Evolutionary conservation across 2,797 vertebrate species (phyloP).

Genomic region (Lutjanus argentimaculatus): DNA sequence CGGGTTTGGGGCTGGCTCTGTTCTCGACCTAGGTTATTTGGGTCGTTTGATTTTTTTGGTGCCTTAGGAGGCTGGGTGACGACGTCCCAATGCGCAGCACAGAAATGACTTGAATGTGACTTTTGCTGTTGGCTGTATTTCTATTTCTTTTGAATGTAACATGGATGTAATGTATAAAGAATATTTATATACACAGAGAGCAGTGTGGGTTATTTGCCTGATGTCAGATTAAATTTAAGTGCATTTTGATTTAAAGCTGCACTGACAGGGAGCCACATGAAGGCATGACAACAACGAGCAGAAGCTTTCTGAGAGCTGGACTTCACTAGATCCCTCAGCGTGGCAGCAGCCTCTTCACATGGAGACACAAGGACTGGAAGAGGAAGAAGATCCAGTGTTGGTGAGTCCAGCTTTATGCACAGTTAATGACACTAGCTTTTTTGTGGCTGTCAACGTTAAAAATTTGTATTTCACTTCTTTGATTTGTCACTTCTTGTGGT

Average conservation of each 20-base stretch:
- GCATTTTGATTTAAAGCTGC: neutral
- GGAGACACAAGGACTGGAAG: fast-evolving
- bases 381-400: neutral
- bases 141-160: slow-evolving; percentile 70
- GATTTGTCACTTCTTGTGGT: no score
- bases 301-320: neutral
- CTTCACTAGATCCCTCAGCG: neutral
- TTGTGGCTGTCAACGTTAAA: no score
- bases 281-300: no score
- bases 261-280: neutral
- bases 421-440: no score
- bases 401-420: neutral
- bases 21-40: neutral
- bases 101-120: slow-evolving; percentile 72
- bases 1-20: slow-evolving; percentile 17
- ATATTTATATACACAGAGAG: slow-evolving; percentile 71
- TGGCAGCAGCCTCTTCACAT: neutral
- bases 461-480: no score
- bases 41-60: slow-evolving; percentile 62
- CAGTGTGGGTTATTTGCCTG: slow-evolving; percentile 22
- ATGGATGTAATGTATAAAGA: slow-evolving; percentile 75
- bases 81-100: slow-evolving; percentile 48
- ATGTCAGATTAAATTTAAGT: neutral
- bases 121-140: slow-evolving; percentile 69
- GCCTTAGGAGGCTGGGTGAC: slow-evolving; percentile 69